phyloP scores from a whole-genome alignment of 92 coral and sea anemone genomes.

The Epizoanthus ramosus region DNA sequence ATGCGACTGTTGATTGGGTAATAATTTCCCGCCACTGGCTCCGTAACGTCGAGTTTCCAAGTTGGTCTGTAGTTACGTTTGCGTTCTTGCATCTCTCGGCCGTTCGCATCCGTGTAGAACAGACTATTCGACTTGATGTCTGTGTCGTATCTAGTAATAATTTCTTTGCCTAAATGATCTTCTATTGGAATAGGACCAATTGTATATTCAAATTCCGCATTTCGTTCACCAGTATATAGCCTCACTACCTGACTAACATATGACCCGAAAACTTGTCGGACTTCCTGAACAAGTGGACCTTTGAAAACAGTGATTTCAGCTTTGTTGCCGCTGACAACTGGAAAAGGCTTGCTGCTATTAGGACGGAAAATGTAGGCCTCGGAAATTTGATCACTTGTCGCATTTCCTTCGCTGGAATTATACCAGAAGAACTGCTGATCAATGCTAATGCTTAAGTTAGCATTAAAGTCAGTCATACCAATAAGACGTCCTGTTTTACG shows the following conservation, averaged over 20 bases:
- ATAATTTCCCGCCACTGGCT: slow-evolving; percentile 96
- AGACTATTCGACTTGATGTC: slow-evolving; percentile 82
- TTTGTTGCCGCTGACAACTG: slow-evolving; percentile 59
- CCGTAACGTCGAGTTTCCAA: slow-evolving; percentile 84
- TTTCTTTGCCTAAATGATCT: slow-evolving; percentile 81
- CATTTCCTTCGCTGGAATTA: slow-evolving; percentile 73
- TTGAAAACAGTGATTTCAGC: slow-evolving; percentile 61
- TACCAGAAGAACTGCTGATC: slow-evolving; percentile 94
- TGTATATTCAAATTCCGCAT: slow-evolving; percentile 97
- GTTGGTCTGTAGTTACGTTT: slow-evolving; percentile 86
- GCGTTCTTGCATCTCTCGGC: slow-evolving; percentile 93
- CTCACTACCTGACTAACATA: slow-evolving; percentile 91
- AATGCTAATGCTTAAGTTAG: slow-evolving; percentile 56
- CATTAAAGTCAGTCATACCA: slow-evolving; percentile 73
- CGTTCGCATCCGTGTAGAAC: slow-evolving; percentile 96
- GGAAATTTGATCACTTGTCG: slow-evolving; percentile 68
- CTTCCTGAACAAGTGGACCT: slow-evolving; percentile 86
- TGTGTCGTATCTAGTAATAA: slow-evolving; percentile 86
- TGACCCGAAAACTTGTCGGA: slow-evolving; percentile 85
- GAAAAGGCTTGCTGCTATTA: slow-evolving; percentile 55
- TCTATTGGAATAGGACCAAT: slow-evolving; percentile 92
- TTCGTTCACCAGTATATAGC: slow-evolving; percentile 68
- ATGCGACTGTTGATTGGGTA: slow-evolving; percentile 94
- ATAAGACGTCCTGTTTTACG: slow-evolving; percentile 77
- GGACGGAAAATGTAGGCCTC: slow-evolving; percentile 97